Evolutionary conservation across 2,888 invertebrate species (phyloP).

Genomic region (Formica aserva): DNA sequence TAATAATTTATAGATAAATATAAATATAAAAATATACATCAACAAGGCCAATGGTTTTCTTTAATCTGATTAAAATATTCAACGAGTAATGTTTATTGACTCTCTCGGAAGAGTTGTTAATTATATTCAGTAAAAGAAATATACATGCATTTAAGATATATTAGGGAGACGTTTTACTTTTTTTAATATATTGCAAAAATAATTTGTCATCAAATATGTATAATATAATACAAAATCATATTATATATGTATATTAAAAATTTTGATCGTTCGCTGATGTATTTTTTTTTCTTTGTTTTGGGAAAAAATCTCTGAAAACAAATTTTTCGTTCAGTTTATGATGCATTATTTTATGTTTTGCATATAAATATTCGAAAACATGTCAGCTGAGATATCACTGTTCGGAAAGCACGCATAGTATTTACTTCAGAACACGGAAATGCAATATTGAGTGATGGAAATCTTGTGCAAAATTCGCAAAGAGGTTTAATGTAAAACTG

Average conservation of each 20-base stretch:
- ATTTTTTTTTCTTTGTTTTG: neutral
- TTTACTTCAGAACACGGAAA: neutral
- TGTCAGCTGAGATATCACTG: neutral
- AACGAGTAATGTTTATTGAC: neutral
- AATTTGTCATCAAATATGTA: neutral
- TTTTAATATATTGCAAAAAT: neutral
- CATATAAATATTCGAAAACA: neutral
- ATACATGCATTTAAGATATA: neutral
- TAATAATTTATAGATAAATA: slow-evolving; percentile 29
- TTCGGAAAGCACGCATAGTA: neutral
- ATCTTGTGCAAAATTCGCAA: neutral
- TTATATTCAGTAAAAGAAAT: neutral
- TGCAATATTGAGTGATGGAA: slow-evolving; percentile 3
- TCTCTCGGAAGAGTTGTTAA: neutral
- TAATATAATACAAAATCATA: neutral
- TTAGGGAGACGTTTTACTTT: neutral
- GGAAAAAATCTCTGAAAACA: neutral
- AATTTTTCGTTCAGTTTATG: neutral
- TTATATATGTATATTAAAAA: neutral
- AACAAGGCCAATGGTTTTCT: neutral
- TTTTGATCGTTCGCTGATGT: neutral
- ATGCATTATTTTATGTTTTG: neutral
- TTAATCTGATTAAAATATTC: slow-evolving; percentile 17
- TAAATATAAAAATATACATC: slow-evolving; percentile 4
- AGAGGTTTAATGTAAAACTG: slow-evolving; percentile 3